Conservation (phyloP, 2,797 vertebrate species). For the Nothura maculosa region DNA sequence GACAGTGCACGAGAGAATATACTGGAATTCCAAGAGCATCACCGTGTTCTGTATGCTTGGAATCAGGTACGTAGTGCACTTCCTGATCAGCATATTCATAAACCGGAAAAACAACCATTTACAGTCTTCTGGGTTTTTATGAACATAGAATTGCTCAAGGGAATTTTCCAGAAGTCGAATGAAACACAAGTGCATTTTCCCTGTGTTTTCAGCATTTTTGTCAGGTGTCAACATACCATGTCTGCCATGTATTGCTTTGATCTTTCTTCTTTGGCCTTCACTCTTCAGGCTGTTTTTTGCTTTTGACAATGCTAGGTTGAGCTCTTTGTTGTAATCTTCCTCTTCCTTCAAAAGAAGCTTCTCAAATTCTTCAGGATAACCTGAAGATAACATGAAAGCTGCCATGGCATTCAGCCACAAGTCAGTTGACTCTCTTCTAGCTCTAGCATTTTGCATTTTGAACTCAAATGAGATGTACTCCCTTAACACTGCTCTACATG, state of each 20-base stretch:
- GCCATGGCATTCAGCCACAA: slow-evolving; percentile 82
- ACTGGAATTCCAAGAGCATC: slow-evolving; percentile 84
- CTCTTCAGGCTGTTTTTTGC: background rate
- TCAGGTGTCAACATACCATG: slow-evolving; percentile 82
- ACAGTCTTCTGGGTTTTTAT: slow-evolving; percentile 76
- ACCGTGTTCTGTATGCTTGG: slow-evolving; percentile 82
- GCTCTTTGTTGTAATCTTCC: slow-evolving; percentile 76
- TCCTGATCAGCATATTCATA: slow-evolving; percentile 83
- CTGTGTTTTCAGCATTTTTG: slow-evolving; percentile 31
- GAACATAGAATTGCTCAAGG: slow-evolving; percentile 78
- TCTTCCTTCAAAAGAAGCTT: slow-evolving; percentile 80
- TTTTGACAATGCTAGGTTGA: slow-evolving; percentile 41
- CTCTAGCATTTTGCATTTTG: slow-evolving; percentile 20
- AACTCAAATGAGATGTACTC: slow-evolving; percentile 76
- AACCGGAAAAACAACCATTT: slow-evolving; percentile 84
- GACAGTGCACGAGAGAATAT: slow-evolving; percentile 79
- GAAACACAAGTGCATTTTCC: slow-evolving; percentile 80
- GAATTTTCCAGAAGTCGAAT: slow-evolving; percentile 83
- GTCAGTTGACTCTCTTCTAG: slow-evolving; percentile 83
- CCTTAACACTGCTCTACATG: slow-evolving; percentile 66
- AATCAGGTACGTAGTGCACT: slow-evolving; percentile 73
- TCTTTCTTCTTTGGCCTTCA: slow-evolving; percentile 47
- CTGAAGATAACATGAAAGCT: slow-evolving; percentile 75
- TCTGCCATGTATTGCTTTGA: slow-evolving; percentile 75
- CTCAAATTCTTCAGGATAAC: slow-evolving; percentile 81